Evolutionary conservation across 2,797 vertebrate genomes (phyloP), one percentile per base, ranked within the genome.

Genomic region (Siniperca scherzeri): DNA sequence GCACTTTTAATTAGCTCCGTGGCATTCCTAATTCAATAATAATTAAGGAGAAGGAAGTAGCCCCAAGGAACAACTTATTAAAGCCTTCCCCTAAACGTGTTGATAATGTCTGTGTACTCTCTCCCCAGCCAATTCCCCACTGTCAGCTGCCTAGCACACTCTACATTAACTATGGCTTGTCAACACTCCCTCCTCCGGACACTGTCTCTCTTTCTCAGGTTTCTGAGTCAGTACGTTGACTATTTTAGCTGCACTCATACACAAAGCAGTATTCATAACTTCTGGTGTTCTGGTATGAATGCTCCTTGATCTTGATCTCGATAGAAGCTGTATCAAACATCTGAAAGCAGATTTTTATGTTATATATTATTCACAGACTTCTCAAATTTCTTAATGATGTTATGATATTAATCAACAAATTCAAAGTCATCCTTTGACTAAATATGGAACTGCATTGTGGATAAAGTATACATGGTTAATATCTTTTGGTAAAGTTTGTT

Each of bases 1-100:
- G 80, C 83, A 91, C 88, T 92, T 94, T 91, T 93, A 94, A 94
- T 93, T 88, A 92, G 90, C 88, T 93, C 81, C 2, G 57, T 91
- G 80, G 81, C 85, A 74, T 92, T 91, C 83, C 85, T 92, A 92
- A 93, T 93, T 95, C 88, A 95, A 94, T 93, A 94, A 94, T 93
- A 89, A 93, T 93, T 93, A 94, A 87, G 87, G 82, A 81, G 85
- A 74, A 92, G 81, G 80, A 91, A 90, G 87, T 89, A 70, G 91
- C 92, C 92, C 70, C 25, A 40, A 92, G 92, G 91, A 92, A 84
- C 6, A 52, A 81, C 89, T 91, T 94, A 92, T 91, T 93, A 92
- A 92, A 91, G 87, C 84, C 86, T 87, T 91, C 82, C 88, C 81
- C 81, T 87, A 81, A 94, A 93, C 30, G 79, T 91, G 87, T 92